These are phyloP conservation scores for Salarias fasciatus DNA, from an alignment of 2,797 vertebrate species.

Conservation along the genomic window DNA sequence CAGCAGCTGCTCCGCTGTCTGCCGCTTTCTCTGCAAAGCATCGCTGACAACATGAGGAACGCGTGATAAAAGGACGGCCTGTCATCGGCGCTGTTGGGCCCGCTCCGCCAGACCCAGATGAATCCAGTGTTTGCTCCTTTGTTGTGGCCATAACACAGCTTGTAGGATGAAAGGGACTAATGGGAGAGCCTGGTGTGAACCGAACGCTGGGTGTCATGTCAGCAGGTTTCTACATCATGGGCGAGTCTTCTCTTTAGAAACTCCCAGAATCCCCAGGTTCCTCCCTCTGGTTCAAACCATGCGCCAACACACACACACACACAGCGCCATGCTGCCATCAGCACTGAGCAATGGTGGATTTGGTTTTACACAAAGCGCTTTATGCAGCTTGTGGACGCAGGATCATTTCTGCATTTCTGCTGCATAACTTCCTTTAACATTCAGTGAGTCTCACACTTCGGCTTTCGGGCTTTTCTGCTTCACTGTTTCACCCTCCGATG, in stretches of 20 bases:
- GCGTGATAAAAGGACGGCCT: conserved; percentile 31
- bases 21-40: not conserved
- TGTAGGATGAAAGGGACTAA: conserved; percentile 55
- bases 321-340: too few relatives aligned
- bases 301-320: too few relatives aligned
- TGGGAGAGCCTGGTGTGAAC: conserved; percentile 49
- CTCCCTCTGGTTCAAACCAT: not conserved
- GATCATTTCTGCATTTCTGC: too few relatives aligned
- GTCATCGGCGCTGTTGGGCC: conserved; percentile 32
- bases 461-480: too few relatives aligned
- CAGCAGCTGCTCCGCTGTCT: conserved; percentile 15
- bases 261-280: conserved; percentile 66
- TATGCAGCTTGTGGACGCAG: too few relatives aligned
- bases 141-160: conserved; percentile 74
- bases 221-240: conserved; percentile 48
- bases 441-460: too few relatives aligned
- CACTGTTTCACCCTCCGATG: too few relatives aligned
- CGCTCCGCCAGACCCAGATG: conserved; percentile 38
- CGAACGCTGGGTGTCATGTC: conserved; percentile 55
- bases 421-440: too few relatives aligned
- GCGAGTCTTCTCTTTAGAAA: conserved; percentile 65
- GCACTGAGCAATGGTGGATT: too few relatives aligned
- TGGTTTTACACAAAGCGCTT: too few relatives aligned
- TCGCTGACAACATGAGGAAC: conserved; percentile 21
- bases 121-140: conserved; percentile 58